These are phyloP conservation scores for Caenorhabditis sp. DNA, from an alignment of 2,888 invertebrate genomes.

Conservation along the genomic window DNA sequence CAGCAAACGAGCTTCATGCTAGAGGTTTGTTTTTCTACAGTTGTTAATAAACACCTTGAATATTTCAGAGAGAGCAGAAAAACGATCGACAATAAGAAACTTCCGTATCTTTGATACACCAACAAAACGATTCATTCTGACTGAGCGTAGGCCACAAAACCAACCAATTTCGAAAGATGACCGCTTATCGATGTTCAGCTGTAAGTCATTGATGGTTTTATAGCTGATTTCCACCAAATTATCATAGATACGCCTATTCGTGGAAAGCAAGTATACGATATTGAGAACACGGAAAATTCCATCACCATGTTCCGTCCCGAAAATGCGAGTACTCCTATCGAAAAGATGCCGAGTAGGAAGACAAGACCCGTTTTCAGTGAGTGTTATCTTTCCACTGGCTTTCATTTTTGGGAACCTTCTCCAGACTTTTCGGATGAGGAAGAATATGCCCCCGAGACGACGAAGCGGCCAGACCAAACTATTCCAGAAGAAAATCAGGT, in stretches of 20 bases:
- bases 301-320: not conserved
- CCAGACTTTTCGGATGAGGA: not conserved
- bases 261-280: not conserved
- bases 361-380: slow-evolving; percentile 24
- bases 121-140: not conserved
- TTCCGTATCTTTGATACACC: slow-evolving; percentile 41
- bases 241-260: slow-evolving; percentile 37
- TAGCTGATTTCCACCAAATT: not conserved
- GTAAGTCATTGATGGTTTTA: not conserved
- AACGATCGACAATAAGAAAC: too few species aligned
- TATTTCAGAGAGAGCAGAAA: slow-evolving; percentile 17
- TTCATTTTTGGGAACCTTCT: not conserved
- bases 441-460: too few species aligned
- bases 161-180: not conserved
- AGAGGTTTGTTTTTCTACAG: not conserved
- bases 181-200: slow-evolving; percentile 6
- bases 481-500: not conserved
- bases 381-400: not conserved
- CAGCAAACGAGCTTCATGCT: not conserved
- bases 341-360: not conserved
- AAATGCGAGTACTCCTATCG: slow-evolving; percentile 49
- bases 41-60: too few species aligned
- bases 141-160: not conserved
- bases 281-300: not conserved
- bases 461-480: not conserved